Conservation (phyloP, 2,113 vertebrate species). For the Coregonus clupeaformis region DNA sequence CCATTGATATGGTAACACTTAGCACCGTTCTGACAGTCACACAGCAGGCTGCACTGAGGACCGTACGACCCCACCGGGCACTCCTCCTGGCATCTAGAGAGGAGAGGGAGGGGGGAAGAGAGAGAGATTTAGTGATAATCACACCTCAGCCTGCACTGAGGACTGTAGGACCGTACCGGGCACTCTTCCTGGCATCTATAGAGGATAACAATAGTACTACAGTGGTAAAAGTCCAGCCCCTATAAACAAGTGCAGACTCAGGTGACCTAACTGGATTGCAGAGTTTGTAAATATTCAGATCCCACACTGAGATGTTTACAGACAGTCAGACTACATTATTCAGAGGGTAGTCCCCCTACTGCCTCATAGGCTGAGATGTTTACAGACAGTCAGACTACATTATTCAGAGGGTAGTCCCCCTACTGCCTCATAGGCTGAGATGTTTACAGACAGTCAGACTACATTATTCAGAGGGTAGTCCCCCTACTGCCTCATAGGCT, state of each 20-base stretch:
- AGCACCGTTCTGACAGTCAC: slow-evolving; percentile 92
- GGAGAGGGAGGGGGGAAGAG: neutral
- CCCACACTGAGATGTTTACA: neutral
- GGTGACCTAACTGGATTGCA: too few relatives aligned
- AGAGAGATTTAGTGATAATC: slow-evolving; percentile 75
- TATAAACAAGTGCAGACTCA: too few relatives aligned
- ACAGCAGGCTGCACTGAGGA: slow-evolving; percentile 85
- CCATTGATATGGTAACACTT: slow-evolving; percentile 92
- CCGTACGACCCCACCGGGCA: slow-evolving; percentile 92
- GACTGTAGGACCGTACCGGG: slow-evolving; percentile 88
- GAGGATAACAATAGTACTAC: neutral
- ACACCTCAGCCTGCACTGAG: slow-evolving; percentile 86
- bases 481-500: too few relatives aligned
- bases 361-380: too few relatives aligned
- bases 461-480: too few relatives aligned
- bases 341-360: too few relatives aligned
- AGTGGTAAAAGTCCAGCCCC: neutral
- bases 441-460: too few relatives aligned
- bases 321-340: too few relatives aligned
- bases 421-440: too few relatives aligned
- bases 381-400: too few relatives aligned
- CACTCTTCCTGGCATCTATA: slow-evolving; percentile 96
- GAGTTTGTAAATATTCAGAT: neutral
- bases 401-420: too few relatives aligned
- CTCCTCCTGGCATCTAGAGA: slow-evolving; percentile 91